These are phyloP conservation scores for Agriopis leucophaearia DNA, from an alignment of 2,888 invertebrate genomes.

Conservation along the genomic window DNA sequence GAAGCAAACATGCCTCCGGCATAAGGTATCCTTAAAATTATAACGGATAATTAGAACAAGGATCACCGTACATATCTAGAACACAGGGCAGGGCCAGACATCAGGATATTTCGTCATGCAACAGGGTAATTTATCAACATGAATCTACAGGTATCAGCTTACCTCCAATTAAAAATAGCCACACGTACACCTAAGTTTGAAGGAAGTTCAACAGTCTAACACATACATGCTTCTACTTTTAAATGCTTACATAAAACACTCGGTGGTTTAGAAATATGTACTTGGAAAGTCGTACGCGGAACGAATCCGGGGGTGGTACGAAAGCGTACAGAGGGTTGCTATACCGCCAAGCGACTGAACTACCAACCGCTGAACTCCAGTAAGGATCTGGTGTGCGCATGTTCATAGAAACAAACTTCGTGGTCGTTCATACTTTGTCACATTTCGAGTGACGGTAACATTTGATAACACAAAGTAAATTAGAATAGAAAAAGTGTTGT, in stretches of 20 bases:
- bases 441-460: conserved; percentile 7
- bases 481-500: neutral
- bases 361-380: conserved; percentile 46
- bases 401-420: conserved; percentile 41
- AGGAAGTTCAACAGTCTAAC: conserved; percentile 71
- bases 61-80: conserved; percentile 21
- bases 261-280: conserved; percentile 58
- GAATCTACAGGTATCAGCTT: conserved; percentile 75
- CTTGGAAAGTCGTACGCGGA: conserved; percentile 64
- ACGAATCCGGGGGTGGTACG: conserved; percentile 44
- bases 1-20: neutral
- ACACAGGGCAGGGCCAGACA: conserved; percentile 30
- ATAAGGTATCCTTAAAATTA: neutral
- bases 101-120: conserved; percentile 31
- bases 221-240: conserved; percentile 74
- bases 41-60: neutral
- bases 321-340: conserved; percentile 61
- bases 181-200: conserved; percentile 72
- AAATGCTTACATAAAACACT: conserved; percentile 83
- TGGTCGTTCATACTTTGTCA: conserved; percentile 16
- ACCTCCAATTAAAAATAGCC: conserved; percentile 65
- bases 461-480: neutral
- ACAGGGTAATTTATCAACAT: conserved; percentile 34
- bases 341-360: conserved; percentile 69
- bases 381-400: conserved; percentile 53